Base-by-base conservation (phyloP, 2,797 vertebrate genomes). In the Nasua narica region DNA sequence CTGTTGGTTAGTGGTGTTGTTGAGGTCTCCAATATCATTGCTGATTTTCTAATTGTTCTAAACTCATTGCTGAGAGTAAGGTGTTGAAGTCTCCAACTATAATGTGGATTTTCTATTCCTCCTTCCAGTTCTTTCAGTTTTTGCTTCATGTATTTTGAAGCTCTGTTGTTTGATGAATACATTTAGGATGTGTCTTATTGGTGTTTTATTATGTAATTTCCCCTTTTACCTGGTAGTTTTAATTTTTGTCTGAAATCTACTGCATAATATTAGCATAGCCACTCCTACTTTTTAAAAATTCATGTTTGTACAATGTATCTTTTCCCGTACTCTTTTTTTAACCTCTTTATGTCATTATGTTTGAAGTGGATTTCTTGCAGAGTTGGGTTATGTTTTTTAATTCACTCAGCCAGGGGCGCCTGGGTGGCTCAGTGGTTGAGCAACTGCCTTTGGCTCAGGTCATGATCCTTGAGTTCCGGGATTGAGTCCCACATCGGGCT, bases 11-110 rank as follows among this genome's bases (percentile, higher is more conserved):
- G 70, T 70, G 62, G 29, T 52, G 4, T 16, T n/a, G 25, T 87
- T 65, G 67, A 83, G 8, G 50, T 90, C 15, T 84, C 56, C 52
- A 43, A 43, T 79, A 43, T 48, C 25, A 16, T 85, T 60, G 32
- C 19, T 95, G 48, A 81, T 65, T 87, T 90, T 91, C 62, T 82
- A 65, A 74, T 87, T 87, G 67, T 87, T 91, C 46, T 91, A 37
- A n/a, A n/a, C 52, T 46, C 37, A 48, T 46, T 67, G 54, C 29
- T 87, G 29, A 91, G 32, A 87, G 48, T 32, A 54, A 27, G 76
- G 18, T 60, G 21, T 35, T 87, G 54, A 81, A 37, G 54, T 81
- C 50, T 56, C 27, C 81, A 86, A 43, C 10, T 82, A 40, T 40
- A 91, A 67, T 40, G 46, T 76, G 32, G 54, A 74, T 91, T 81